Evolutionary conservation across 2,797 vertebrate genomes (phyloP).

Genomic region (Schizopygopsis pylzovi): DNA sequence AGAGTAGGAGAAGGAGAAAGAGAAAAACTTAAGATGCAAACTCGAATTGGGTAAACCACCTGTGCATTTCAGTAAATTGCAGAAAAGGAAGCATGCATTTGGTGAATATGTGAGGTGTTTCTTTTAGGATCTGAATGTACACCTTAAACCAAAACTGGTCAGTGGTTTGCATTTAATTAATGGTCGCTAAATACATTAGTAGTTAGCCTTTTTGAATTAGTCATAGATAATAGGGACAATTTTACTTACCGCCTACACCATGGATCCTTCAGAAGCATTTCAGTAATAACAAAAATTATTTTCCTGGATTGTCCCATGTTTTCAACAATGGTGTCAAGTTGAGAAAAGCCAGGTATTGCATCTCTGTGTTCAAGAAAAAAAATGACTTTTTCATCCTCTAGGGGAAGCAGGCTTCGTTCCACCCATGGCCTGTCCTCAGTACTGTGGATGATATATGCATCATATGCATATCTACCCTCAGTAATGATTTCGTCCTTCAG

Average conservation of each 20-base stretch:
- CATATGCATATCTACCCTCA: constrained; percentile 80
- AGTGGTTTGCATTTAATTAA: not conserved
- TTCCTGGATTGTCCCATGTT: constrained; percentile 89
- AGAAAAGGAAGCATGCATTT: not conserved
- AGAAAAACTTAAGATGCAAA: not conserved
- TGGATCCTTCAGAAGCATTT: constrained; percentile 86
- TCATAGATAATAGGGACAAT: not conserved
- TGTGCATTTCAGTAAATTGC: not conserved
- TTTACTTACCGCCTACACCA: constrained; percentile 85
- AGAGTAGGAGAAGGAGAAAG: constrained; percentile 15
- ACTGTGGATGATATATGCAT: constrained; percentile 89
- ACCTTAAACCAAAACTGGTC: not conserved
- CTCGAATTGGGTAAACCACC: not conserved
- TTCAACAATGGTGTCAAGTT: constrained; percentile 83
- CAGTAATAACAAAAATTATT: constrained; percentile 90
- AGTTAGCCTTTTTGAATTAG: not conserved
- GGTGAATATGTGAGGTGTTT: not conserved
- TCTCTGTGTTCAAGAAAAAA: constrained; percentile 92
- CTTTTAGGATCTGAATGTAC: constrained; percentile 1
- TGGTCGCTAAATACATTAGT: not conserved
- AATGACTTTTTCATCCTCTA: constrained; percentile 78
- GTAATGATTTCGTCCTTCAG: constrained; percentile 80
- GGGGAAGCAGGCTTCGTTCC: constrained; percentile 78
- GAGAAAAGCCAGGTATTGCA: constrained; percentile 80
- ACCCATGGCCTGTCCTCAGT: constrained; percentile 85